Evolutionary conservation across 2,113 vertebrate species (phyloP).

Genomic region (Hydrolagus affinis): DNA sequence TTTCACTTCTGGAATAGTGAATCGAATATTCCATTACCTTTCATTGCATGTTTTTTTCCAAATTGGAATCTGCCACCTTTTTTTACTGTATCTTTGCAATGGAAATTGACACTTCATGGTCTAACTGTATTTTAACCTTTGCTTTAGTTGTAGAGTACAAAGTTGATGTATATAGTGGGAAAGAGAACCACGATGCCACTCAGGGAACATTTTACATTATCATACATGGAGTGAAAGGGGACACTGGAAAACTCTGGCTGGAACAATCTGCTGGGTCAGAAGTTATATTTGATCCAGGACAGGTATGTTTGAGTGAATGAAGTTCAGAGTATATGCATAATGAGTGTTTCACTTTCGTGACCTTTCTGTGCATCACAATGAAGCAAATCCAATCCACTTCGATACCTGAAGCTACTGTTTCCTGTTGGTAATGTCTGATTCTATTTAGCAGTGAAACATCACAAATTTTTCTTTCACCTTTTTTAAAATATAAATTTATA

Average conservation of each 20-base stretch:
- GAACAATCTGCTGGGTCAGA: slow-evolving; percentile 36
- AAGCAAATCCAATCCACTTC: neutral
- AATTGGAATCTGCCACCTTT: too few relatives aligned
- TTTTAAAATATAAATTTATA: neutral
- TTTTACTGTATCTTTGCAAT: neutral
- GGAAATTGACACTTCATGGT: neutral
- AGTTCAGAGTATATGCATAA: neutral
- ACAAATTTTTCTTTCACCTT: slow-evolving; percentile 26
- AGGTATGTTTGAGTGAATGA: slow-evolving; percentile 44
- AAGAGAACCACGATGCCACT: slow-evolving; percentile 43
- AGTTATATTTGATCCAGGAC: slow-evolving; percentile 43
- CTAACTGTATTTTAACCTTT: neutral
- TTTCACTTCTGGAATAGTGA: too few relatives aligned
- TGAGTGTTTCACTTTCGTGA: neutral
- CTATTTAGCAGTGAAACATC: neutral
- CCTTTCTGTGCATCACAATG: neutral
- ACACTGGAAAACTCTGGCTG: slow-evolving; percentile 43
- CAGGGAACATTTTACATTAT: slow-evolving; percentile 43
- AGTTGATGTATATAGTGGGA: slow-evolving; percentile 45
- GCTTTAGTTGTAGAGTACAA: slow-evolving; percentile 47
- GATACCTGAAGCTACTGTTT: neutral
- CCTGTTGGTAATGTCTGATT: neutral
- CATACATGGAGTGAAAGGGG: slow-evolving; percentile 45
- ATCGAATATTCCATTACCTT: too few relatives aligned
- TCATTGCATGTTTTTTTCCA: too few relatives aligned